Evolutionary conservation across 1,140 invertebrate species (phyloP).

Genomic region (Lordiphosa collinella): DNA sequence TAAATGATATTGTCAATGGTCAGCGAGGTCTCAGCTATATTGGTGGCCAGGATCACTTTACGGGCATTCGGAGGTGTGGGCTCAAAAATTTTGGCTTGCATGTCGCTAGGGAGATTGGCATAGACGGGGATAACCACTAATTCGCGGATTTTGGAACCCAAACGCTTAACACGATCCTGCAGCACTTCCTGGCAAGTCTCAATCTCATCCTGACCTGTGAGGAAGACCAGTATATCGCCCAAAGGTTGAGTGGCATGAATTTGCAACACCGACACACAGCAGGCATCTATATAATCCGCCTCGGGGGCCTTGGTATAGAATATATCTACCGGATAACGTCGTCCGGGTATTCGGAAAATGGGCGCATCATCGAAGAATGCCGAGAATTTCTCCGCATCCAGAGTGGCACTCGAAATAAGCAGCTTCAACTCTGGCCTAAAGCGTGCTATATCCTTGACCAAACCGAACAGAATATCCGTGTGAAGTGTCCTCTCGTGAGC

Average conservation of each 20-base stretch:
- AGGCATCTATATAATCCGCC: slow-evolving; percentile 98
- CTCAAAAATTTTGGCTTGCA: slow-evolving; percentile 99
- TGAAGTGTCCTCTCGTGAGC: slow-evolving; percentile 99
- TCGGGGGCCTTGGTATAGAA: slow-evolving; percentile 99
- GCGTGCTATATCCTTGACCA: slow-evolving; percentile 98
- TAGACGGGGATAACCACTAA: slow-evolving; percentile 97
- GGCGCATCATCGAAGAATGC: slow-evolving; percentile 99
- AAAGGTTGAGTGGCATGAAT: slow-evolving; percentile 97
- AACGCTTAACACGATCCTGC: slow-evolving; percentile 91
- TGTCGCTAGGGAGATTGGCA: slow-evolving; percentile 98
- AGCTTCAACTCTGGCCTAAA: slow-evolving; percentile 97
- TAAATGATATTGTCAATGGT: slow-evolving; percentile 99
- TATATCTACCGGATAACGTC: slow-evolving; percentile 92
- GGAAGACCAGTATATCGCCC: slow-evolving; percentile 97
- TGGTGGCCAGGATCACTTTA: slow-evolving; percentile 98
- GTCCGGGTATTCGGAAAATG: slow-evolving; percentile 97
- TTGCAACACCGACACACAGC: slow-evolving; percentile 97
- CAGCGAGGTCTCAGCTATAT: slow-evolving; percentile 99
- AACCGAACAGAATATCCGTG: slow-evolving; percentile 98
- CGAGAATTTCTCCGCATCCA: slow-evolving; percentile 99
- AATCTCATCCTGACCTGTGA: slow-evolving; percentile 98
- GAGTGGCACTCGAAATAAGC: slow-evolving; percentile 97
- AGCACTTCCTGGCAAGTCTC: slow-evolving; percentile 97
- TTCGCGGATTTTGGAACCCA: slow-evolving; percentile 96
- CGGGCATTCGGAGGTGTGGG: slow-evolving; percentile 96